These are phyloP conservation scores for Riptortus pedestris DNA, from an alignment of 1,140 invertebrate species.

Conservation along the genomic window DNA sequence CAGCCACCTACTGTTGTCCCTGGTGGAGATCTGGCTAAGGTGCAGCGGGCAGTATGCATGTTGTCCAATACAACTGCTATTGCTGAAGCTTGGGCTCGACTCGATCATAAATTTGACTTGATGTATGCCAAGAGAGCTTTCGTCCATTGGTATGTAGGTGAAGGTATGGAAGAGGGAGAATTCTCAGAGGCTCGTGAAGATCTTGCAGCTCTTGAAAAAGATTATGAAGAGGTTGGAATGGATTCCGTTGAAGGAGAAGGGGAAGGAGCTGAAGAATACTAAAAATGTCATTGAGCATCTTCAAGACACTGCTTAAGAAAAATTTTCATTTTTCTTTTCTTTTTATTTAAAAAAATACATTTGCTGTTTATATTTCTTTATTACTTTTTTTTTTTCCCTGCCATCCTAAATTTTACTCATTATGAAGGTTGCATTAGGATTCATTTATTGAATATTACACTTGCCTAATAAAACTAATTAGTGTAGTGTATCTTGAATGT, in stretches of 20 bases:
- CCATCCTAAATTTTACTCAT: neutral
- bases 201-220: slow-evolving; percentile 52
- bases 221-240: slow-evolving; percentile 56
- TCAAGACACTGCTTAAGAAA: neutral
- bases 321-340: neutral
- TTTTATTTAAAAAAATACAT: neutral
- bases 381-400: neutral
- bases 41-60: slow-evolving; percentile 77
- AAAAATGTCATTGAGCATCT: slow-evolving; percentile 13
- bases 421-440: neutral
- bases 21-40: slow-evolving; percentile 71
- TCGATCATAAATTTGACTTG: slow-evolving; percentile 54
- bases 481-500: too few relatives aligned
- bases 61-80: slow-evolving; percentile 76
- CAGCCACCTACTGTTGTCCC: slow-evolving; percentile 73
- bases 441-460: neutral
- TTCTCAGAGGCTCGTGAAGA: slow-evolving; percentile 56
- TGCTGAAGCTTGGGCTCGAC: slow-evolving; percentile 71
- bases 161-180: slow-evolving; percentile 56
- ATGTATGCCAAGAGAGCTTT: slow-evolving; percentile 49
- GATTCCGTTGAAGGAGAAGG: slow-evolving; percentile 47
- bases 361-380: neutral
- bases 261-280: slow-evolving; percentile 41
- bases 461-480: neutral
- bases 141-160: slow-evolving; percentile 39